Conservation (phyloP, 2,888 invertebrate genomes). For the Diplazon laetatorius region DNA sequence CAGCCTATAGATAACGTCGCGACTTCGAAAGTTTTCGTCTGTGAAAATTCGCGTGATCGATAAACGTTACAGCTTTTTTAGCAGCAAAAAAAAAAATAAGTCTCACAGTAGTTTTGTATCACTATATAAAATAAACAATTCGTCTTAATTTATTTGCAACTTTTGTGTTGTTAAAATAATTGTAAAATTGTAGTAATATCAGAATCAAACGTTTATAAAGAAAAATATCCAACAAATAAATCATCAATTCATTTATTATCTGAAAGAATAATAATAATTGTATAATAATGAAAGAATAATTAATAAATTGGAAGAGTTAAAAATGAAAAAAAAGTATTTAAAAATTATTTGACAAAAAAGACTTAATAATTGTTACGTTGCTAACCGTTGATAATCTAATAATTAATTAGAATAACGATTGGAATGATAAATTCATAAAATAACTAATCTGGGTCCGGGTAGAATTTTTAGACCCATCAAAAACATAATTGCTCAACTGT, state of each 20-base stretch:
- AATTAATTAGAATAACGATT: too few relatives aligned
- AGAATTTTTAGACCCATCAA: constrained; percentile 25
- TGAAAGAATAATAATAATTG: too few relatives aligned
- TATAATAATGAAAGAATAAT: too few relatives aligned
- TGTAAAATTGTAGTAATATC: too few relatives aligned
- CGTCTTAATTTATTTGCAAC: not conserved
- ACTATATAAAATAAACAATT: not conserved
- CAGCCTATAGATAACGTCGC: constrained; percentile 9
- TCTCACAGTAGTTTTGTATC: not conserved
- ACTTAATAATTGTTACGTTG: too few relatives aligned
- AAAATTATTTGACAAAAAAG: too few relatives aligned
- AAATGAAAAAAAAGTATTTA: too few relatives aligned
- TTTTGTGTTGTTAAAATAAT: not conserved
- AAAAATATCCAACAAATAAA: too few relatives aligned
- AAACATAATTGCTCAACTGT: constrained; percentile 47
- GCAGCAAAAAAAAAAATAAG: not conserved
- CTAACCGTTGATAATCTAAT: too few relatives aligned
- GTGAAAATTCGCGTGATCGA: constrained; percentile 19
- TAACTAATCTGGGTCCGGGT: not conserved
- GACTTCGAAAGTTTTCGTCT: constrained; percentile 10
- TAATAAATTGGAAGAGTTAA: too few relatives aligned
- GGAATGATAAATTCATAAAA: not conserved
- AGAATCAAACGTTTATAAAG: too few relatives aligned
- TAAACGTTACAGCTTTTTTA: constrained; percentile 9
- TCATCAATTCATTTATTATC: too few relatives aligned